Base-by-base conservation (phyloP, 2,888 invertebrate genomes). In the Polylopha cassiicola region DNA sequence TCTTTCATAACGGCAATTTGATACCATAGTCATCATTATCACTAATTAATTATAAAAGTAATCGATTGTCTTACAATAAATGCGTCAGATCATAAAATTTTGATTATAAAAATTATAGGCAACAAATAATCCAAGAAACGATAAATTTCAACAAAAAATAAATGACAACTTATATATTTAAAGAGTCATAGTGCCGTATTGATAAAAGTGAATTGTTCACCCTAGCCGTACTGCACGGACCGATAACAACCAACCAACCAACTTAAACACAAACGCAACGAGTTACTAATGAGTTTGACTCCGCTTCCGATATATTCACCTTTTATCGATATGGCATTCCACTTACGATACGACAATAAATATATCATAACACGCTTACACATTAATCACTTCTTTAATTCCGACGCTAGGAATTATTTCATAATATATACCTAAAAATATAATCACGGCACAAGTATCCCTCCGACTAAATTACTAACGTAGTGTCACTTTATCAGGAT, bases 371-470 rank as follows among this genome's bases (percentile, higher is more conserved):
- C 85, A 82, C 85, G 78, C 85, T 85, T 85, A 85, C 85, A 85
- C 81, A 80, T 84, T 85, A 85, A 80, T 85, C 85, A 85, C 85
- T 82, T 84, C 77, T 76, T 84, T 82, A 81, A 85, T 85, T 84
- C 85, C 85, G 85, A 85, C 85, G 85, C 85, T 84, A 85, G 85
- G 85, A 85, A 84, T 85, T 84, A 84, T 80, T 75, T 81, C 73
- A 81, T 82, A 85, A 84, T 84, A 85, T 85, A 85, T 84, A 85
- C 85, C 84, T 85, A 85, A 84, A 85, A 85, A 85, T 85, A 85
- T 85, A 85, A 85, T 85, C 85, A 85, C 85, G 85, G 85, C 86
- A 85, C 85, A 85, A 84, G 85, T 85, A 85, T 85, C 85, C 85
- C 85, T 84, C 85, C 85, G 85, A 85, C 84, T 85, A 85, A 82